Conservation (phyloP, 2,113 vertebrate genomes). For the Megaceryle maxima region DNA sequence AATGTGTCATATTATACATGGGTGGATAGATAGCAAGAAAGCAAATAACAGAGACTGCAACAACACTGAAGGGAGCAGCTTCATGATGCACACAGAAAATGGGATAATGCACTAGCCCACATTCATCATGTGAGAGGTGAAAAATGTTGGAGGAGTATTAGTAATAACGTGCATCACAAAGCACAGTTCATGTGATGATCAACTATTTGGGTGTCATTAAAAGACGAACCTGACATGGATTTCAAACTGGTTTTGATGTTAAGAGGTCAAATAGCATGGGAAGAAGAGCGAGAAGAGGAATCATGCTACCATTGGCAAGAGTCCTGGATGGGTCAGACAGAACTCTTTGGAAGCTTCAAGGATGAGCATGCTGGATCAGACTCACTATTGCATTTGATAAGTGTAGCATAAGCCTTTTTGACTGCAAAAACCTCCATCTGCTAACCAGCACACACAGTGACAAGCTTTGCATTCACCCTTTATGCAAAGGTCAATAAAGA, state of each 20-base stretch:
- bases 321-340: not conserved
- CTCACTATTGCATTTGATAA: not conserved
- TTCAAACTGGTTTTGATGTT: not conserved
- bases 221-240: not conserved
- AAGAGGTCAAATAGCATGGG: not conserved
- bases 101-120: constrained; percentile 2
- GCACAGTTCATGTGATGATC: not conserved
- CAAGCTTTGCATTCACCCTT: not conserved
- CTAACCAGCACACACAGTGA: not conserved
- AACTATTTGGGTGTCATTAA: not conserved
- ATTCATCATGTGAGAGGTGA: not conserved
- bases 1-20: constrained; percentile 62
- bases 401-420: not conserved
- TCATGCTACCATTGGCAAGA: not conserved
- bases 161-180: not conserved
- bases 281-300: not conserved
- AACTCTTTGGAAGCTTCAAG: not conserved
- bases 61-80: constrained; percentile 19
- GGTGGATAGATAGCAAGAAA: constrained; percentile 57
- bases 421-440: not conserved
- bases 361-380: not conserved
- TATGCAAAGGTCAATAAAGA: not conserved
- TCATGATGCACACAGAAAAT: constrained; percentile 9
- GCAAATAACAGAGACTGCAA: constrained; percentile 51
- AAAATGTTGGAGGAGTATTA: not conserved